Percentiles rank a stretch among this genome's conserved stretches.
Conservation (phyloP, 1,140 invertebrate species). For the Formica selysi region DNA sequence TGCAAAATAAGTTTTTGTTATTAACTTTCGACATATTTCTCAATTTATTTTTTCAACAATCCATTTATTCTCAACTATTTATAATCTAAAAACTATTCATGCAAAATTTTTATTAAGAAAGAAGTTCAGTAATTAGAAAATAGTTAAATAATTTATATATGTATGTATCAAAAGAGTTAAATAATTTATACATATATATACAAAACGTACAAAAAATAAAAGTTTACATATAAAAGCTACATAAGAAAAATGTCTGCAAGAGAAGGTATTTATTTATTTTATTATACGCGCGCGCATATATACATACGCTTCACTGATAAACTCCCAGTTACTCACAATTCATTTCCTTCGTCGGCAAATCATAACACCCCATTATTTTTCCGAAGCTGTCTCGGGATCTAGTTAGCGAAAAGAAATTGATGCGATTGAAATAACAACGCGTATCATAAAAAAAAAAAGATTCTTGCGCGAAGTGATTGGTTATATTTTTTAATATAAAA, state of each 20-base stretch:
- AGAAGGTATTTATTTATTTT: conserved; percentile 2
- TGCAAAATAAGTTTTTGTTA: neutral
- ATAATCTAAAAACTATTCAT: neutral
- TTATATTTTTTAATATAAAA: neutral
- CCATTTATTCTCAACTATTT: neutral
- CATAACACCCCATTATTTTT: neutral
- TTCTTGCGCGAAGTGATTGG: neutral
- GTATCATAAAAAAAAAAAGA: too few species aligned
- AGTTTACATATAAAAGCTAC: neutral
- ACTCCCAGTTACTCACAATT: conserved; percentile 28
- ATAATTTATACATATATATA: neutral
- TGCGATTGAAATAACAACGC: conserved; percentile 39
- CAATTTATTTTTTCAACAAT: neutral
- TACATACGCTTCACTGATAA: neutral
- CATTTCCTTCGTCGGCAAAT: neutral
- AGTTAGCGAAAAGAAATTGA: conserved; percentile 24
- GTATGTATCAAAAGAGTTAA: neutral
- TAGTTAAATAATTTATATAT: neutral
- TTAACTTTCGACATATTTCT: neutral
- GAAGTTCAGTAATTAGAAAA: neutral
- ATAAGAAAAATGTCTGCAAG: neutral
- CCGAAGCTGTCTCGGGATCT: neutral
- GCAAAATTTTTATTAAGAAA: neutral
- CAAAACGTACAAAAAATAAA: neutral
- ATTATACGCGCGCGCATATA: neutral